Evolutionary conservation across 23 tunicate species (phyloP).

Genomic region (Trididemnum miniatum): DNA sequence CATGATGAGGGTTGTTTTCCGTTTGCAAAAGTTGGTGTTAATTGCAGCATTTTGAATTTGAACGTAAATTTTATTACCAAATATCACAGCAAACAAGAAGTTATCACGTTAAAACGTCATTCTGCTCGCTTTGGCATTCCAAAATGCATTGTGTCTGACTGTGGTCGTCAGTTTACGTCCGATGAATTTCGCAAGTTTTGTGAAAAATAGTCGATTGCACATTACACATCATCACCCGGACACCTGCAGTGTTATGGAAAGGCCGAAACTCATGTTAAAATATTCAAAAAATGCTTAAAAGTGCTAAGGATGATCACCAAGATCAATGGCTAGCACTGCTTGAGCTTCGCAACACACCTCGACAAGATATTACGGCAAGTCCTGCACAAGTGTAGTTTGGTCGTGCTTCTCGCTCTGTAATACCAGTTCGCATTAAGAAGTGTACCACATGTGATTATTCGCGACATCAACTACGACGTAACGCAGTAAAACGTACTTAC

Average conservation of each 20-base stretch:
- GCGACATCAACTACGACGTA: background rate
- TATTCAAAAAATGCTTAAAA: background rate
- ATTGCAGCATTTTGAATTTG: too few species aligned
- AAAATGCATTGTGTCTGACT: slow-evolving; percentile 12
- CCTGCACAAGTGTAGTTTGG: slow-evolving; percentile 27
- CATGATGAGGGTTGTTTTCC: slow-evolving; percentile 22
- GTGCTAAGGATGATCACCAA: background rate
- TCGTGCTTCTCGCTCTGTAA: background rate
- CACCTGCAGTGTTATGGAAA: slow-evolving; percentile 25
- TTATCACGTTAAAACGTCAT: slow-evolving; percentile 16
- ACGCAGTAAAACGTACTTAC: background rate
- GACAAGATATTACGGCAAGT: slow-evolving; percentile 15
- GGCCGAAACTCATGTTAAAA: slow-evolving; percentile 30
- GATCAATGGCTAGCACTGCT: slow-evolving; percentile 33
- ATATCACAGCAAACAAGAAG: slow-evolving; percentile 21
- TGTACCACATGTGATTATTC: background rate
- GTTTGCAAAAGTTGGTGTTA: slow-evolving; percentile 31
- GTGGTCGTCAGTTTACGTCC: slow-evolving; percentile 15
- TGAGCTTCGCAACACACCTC: slow-evolving; percentile 30
- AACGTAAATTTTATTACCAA: too few species aligned
- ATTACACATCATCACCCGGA: slow-evolving; percentile 33
- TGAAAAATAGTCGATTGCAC: slow-evolving; percentile 20
- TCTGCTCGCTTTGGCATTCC: slow-evolving; percentile 31
- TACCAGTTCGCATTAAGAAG: background rate
- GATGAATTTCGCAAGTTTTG: slow-evolving; percentile 11